phyloP scores from a whole-genome alignment of 1,140 invertebrate species.

The Aphelinus atriplicis region DNA sequence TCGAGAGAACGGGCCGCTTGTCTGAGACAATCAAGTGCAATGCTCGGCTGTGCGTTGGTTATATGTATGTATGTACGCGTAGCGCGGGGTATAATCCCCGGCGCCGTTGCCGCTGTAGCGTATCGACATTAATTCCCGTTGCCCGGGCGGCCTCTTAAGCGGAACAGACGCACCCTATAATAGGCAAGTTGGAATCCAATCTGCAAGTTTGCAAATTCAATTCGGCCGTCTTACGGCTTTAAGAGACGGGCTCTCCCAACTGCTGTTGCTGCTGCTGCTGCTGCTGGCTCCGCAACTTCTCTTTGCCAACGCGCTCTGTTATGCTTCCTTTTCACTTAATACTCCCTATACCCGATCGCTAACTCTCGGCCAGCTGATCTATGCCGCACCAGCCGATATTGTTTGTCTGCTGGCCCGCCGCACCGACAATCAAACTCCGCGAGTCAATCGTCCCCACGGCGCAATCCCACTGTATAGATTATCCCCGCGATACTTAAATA shows the following conservation, averaged over 20 bases:
- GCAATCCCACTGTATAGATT: too few species aligned
- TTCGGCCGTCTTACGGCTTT: slow-evolving; percentile 55
- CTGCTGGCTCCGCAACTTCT: too few species aligned
- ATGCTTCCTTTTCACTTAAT: too few species aligned
- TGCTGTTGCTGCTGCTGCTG: too few species aligned
- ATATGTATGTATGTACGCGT: slow-evolving; percentile 20
- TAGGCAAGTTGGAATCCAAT: slow-evolving; percentile 69
- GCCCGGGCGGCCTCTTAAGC: slow-evolving; percentile 65
- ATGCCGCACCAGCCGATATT: too few species aligned
- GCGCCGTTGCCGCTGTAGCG: slow-evolving; percentile 60
- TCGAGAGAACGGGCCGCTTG: not conserved
- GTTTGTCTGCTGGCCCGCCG: too few species aligned
- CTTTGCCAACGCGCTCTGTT: too few species aligned
- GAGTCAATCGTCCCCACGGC: too few species aligned
- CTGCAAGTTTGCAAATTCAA: slow-evolving; percentile 69
- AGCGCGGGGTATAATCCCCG: slow-evolving; percentile 58
- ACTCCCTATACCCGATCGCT: too few species aligned
- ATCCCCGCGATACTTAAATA: too few species aligned
- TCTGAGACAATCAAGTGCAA: slow-evolving; percentile 27
- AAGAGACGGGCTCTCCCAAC: slow-evolving; percentile 12
- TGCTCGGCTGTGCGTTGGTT: not conserved
- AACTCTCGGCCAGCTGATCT: too few species aligned
- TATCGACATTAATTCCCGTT: slow-evolving; percentile 67
- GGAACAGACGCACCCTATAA: slow-evolving; percentile 68
- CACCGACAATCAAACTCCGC: not conserved